Conservation (phyloP, 2,888 invertebrate genomes). For the Amaurobius ferox region DNA sequence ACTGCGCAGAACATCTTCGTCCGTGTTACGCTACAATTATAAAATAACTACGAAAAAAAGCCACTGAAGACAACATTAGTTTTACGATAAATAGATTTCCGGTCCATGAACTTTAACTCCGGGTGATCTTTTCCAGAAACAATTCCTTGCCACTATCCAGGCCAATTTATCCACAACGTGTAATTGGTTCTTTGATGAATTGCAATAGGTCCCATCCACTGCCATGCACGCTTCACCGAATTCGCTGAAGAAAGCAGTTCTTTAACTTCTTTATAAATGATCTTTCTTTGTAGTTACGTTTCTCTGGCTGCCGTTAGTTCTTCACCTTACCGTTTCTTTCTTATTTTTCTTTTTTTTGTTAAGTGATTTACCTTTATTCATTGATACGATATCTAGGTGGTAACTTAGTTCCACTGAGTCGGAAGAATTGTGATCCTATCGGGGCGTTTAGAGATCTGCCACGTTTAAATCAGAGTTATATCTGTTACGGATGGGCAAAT, state of each 20-base stretch:
- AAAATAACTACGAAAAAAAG: conserved; percentile 36
- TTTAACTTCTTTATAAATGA: conserved; percentile 67
- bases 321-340: conserved; percentile 29
- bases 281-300: conserved; percentile 26
- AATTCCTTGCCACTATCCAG: conserved; percentile 54
- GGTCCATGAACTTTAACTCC: conserved; percentile 63
- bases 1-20: not conserved
- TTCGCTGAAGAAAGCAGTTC: conserved; percentile 49
- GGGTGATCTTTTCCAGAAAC: conserved; percentile 33
- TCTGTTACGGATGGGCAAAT: no score
- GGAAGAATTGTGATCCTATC: not conserved
- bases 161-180: conserved; percentile 71
- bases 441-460: not conserved
- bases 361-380: conserved; percentile 61
- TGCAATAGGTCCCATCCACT: conserved; percentile 41
- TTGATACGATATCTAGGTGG: not conserved
- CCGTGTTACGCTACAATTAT: conserved; percentile 50
- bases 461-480: no score
- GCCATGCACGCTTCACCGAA: conserved; percentile 47
- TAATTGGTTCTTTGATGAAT: conserved; percentile 72
- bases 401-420: not conserved
- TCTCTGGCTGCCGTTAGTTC: conserved; percentile 37
- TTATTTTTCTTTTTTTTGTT: not conserved
- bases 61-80: conserved; percentile 46
- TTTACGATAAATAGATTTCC: conserved; percentile 68